Percentiles rank a stretch among this genome's conserved stretches.
These are phyloP conservation scores for Choloepus hoffmanni DNA, from an alignment of 2,113 vertebrate genomes.

Conservation along the genomic window DNA sequence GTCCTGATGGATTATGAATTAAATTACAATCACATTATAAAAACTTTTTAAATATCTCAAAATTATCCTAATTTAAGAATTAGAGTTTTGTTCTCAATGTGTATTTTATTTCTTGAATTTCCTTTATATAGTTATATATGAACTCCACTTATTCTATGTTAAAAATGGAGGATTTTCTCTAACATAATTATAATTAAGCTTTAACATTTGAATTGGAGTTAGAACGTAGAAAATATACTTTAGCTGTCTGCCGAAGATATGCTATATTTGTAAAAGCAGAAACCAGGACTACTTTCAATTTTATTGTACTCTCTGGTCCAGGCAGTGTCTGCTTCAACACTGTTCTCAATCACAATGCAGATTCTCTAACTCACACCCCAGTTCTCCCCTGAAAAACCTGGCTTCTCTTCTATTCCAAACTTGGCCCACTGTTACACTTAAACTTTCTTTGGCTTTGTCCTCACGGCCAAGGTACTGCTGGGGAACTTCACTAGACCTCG, in stretches of 20 bases:
- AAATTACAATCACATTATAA: conserved; percentile 45
- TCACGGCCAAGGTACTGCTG: background rate
- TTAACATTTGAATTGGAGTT: conserved; percentile 23
- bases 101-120: conserved; percentile 51
- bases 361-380: background rate
- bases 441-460: background rate
- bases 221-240: conserved; percentile 14
- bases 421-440: background rate
- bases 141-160: background rate
- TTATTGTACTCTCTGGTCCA: background rate
- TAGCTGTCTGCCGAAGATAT: background rate
- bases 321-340: background rate
- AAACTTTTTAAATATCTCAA: background rate
- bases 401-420: background rate
- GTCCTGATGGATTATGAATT: background rate
- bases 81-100: conserved; percentile 18
- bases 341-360: background rate
- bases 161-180: conserved; percentile 45
- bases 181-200: conserved; percentile 25
- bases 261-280: background rate
- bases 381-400: background rate
- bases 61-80: conserved; percentile 18
- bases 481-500: background rate
- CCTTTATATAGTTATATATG: background rate
- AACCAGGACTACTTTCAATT: background rate